These are phyloP conservation scores for Gephyroberyx darwinii DNA, from an alignment of 2,797 vertebrate genomes.

Conservation along the genomic window DNA sequence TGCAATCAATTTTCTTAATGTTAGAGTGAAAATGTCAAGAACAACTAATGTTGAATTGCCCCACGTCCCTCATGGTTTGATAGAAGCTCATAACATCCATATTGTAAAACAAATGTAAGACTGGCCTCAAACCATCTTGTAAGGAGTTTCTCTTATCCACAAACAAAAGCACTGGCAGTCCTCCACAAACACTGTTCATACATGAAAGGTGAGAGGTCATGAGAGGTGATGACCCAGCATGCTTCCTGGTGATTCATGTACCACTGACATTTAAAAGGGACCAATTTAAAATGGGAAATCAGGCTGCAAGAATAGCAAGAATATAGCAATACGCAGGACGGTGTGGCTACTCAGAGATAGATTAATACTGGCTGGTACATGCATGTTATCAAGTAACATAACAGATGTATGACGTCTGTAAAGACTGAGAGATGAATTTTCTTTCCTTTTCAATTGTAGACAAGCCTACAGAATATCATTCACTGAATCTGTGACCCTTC, in stretches of 20 bases:
- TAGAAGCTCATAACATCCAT: conserved; percentile 41
- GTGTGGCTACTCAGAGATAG: neutral
- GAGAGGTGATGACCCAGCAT: neutral
- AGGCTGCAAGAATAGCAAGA: neutral
- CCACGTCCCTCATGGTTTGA: conserved; percentile 32
- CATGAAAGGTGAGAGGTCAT: conserved; percentile 1
- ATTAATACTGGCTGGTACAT: neutral
- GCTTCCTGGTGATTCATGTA: conserved; percentile 10
- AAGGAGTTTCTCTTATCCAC: neutral
- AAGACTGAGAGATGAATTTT: neutral
- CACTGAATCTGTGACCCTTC: conserved; percentile 5
- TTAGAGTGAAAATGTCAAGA: conserved; percentile 69
- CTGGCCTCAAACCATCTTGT: conserved; percentile 2
- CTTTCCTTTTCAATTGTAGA: neutral
- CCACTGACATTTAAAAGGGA: conserved; percentile 19
- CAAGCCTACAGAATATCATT: conserved; percentile 11
- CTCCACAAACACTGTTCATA: neutral
- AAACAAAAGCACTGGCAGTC: conserved; percentile 13
- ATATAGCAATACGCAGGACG: neutral
- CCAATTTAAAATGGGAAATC: conserved; percentile 8
- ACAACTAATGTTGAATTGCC: conserved; percentile 52
- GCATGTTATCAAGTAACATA: neutral
- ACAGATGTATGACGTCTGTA: neutral
- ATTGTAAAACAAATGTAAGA: conserved; percentile 29
- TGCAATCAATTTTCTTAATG: conserved; percentile 66